Conservation (phyloP, 2,797 vertebrate species). For the Psittacula echo region DNA sequence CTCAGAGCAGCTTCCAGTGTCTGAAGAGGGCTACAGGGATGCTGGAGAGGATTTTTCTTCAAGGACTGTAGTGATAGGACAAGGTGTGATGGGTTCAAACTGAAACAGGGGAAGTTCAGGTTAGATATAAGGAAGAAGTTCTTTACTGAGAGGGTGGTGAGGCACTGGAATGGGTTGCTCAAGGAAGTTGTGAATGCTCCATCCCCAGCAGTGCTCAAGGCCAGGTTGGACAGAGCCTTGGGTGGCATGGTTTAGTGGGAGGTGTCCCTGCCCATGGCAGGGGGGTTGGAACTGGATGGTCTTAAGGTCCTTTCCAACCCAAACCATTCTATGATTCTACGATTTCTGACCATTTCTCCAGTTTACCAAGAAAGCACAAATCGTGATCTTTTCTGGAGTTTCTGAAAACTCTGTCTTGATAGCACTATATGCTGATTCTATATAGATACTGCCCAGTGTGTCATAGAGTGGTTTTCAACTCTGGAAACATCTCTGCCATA, state of each 20-base stretch:
- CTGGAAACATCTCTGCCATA: background rate
- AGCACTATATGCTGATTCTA: fast-evolving
- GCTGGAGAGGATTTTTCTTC: no score
- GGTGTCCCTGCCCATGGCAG: background rate
- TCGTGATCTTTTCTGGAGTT: background rate
- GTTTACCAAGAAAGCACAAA: background rate
- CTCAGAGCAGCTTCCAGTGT: no score
- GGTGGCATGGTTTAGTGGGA: background rate
- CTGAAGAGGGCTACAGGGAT: no score
- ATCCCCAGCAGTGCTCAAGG: background rate
- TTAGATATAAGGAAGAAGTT: background rate
- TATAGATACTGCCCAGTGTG: background rate
- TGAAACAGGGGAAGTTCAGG: no score
- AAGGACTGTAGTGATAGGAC: no score
- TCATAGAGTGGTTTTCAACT: background rate
- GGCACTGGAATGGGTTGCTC: background rate
- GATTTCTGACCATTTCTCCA: background rate
- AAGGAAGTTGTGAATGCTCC: background rate
- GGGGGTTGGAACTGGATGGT: background rate
- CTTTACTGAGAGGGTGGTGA: background rate
- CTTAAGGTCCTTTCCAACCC: background rate
- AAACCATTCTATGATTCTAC: background rate
- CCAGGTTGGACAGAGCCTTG: background rate
- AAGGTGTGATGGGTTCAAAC: no score
- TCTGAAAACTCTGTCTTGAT: background rate